Evolutionary conservation across 2,888 invertebrate genomes (phyloP).

Genomic region (Epirrhoe tristata): DNA sequence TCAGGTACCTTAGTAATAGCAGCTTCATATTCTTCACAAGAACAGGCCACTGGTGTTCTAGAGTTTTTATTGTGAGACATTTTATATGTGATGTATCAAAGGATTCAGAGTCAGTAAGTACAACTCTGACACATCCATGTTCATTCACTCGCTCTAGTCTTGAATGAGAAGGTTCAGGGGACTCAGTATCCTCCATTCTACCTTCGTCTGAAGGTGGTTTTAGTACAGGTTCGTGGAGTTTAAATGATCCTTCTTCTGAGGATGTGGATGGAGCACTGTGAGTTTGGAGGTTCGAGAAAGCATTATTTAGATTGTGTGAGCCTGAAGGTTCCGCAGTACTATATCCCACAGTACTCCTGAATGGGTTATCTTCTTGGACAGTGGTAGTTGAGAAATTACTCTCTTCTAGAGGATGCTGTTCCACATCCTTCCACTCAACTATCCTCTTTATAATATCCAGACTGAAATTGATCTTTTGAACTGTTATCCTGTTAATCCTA

Average conservation of each 20-base stretch:
- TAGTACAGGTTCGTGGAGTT: slow-evolving; percentile 74
- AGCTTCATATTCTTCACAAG: slow-evolving; percentile 90
- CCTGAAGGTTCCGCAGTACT: slow-evolving; percentile 65
- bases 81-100: slow-evolving; percentile 95
- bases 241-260: slow-evolving; percentile 62
- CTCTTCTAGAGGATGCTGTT: slow-evolving; percentile 92
- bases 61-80: slow-evolving; percentile 93
- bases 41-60: slow-evolving; percentile 94
- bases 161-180: slow-evolving; percentile 66
- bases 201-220: slow-evolving; percentile 65
- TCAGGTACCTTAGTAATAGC: slow-evolving; percentile 84
- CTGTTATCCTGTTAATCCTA: slow-evolving; percentile 87
- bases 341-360: slow-evolving; percentile 71
- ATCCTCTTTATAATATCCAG: slow-evolving; percentile 94
- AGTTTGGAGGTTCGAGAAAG: slow-evolving; percentile 80
- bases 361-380: slow-evolving; percentile 75
- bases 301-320: slow-evolving; percentile 72
- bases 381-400: slow-evolving; percentile 76
- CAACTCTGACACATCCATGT: slow-evolving; percentile 85
- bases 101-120: slow-evolving; percentile 91
- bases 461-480: slow-evolving; percentile 92
- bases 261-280: slow-evolving; percentile 72
- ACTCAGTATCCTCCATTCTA: slow-evolving; percentile 62
- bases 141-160: slow-evolving; percentile 77
- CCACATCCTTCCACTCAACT: slow-evolving; percentile 94